Conservation (phyloP, 1,140 invertebrate species). For the Halyomorpha halys region DNA sequence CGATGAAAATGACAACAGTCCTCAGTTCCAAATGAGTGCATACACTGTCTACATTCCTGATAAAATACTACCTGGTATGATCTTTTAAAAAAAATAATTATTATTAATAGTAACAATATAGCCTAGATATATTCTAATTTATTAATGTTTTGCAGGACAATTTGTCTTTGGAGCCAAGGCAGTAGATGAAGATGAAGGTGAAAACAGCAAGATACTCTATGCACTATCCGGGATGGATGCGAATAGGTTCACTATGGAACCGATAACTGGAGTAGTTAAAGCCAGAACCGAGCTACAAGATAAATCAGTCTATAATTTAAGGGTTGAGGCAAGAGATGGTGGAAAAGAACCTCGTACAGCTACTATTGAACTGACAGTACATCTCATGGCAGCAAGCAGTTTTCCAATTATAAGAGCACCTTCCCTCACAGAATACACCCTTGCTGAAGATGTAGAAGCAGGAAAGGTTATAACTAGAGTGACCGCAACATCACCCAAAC, state of each 20-base stretch:
- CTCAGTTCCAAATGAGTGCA: constrained; percentile 56
- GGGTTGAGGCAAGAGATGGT: constrained; percentile 60
- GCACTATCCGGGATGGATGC: constrained; percentile 64
- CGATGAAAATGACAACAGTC: constrained; percentile 83
- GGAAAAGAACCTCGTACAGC: constrained; percentile 51
- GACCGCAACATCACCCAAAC: constrained; percentile 60
- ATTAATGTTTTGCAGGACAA: constrained; percentile 38
- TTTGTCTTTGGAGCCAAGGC: constrained; percentile 85
- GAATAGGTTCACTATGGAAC: constrained; percentile 63
- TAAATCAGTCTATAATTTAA: constrained; percentile 53
- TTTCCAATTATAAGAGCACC: constrained; percentile 64
- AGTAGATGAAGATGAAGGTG: constrained; percentile 62
- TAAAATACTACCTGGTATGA: constrained; percentile 51
- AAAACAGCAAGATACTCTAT: constrained; percentile 70
- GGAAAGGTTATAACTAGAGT: constrained; percentile 60
- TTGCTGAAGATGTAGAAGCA: constrained; percentile 66
- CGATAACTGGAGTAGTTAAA: constrained; percentile 71
- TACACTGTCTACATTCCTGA: constrained; percentile 73
- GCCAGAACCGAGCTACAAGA: constrained; percentile 44
- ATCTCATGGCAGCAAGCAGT: constrained; percentile 54
- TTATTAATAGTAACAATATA: too few species aligned
- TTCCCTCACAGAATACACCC: constrained; percentile 56
- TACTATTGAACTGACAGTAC: constrained; percentile 55
- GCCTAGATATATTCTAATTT: background rate
- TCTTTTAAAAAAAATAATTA: too few species aligned